Percentiles rank a stretch among this genome's conserved stretches.
Evolutionary conservation across 2,797 vertebrate species (phyloP).

Genomic region (Anguilla megastoma): DNA sequence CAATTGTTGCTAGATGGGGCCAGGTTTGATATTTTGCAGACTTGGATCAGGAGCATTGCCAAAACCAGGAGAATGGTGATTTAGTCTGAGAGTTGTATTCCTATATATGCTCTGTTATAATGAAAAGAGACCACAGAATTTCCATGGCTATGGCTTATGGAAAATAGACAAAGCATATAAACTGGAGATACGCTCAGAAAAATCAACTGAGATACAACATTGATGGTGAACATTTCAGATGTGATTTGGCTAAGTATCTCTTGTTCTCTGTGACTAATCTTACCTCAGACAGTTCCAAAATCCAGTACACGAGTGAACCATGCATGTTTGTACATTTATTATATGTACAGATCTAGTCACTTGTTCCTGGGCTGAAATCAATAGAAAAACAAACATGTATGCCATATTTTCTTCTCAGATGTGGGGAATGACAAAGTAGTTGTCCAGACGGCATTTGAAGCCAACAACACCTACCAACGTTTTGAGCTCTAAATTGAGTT

Average conservation of each 20-base stretch:
- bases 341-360: slow-evolving; percentile 40
- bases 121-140: neutral
- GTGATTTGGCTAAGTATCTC: too few relatives aligned
- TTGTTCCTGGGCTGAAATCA: slow-evolving; percentile 48
- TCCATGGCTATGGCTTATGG: neutral
- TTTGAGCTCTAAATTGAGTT: slow-evolving; percentile 29
- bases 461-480: slow-evolving; percentile 27
- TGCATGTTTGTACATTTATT: slow-evolving; percentile 26
- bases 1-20: neutral
- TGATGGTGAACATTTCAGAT: too few relatives aligned
- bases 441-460: slow-evolving; percentile 55
- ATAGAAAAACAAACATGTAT: slow-evolving; percentile 50
- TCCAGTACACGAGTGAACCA: slow-evolving; percentile 1
- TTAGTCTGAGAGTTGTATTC: neutral
- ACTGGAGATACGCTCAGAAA: neutral
- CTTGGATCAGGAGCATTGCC: neutral
- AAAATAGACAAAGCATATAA: neutral
- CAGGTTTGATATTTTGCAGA: neutral
- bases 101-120: neutral
- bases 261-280: too few relatives aligned
- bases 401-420: slow-evolving; percentile 48
- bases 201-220: neutral
- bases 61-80: neutral
- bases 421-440: slow-evolving; percentile 48
- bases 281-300: neutral